Base-by-base conservation (phyloP, 2,888 invertebrate species). In the Endomychus coccineus region DNA sequence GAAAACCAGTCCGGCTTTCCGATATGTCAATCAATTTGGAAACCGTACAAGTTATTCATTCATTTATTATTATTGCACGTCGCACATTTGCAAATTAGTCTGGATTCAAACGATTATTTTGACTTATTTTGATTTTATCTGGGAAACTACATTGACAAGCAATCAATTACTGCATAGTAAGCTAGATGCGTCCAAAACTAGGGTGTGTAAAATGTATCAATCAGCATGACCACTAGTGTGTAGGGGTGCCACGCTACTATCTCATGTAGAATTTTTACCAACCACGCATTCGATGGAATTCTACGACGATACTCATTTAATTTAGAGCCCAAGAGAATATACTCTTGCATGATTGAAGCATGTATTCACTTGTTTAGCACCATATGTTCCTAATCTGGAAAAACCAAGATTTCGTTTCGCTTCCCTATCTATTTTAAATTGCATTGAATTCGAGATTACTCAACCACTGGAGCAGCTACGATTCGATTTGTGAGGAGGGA, bases 351-450 rank as follows among this genome's bases (percentile, higher is more conserved):
- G 21, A 19, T 19, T 19, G n/a, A 19, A 19, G 21, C 6, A 7
- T 19, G 45, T 44, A 49, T 47, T 46, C 43, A 39, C 42, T 49
- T 49, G 46, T 49, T 47, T 45, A 40, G 31, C 27, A 21, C 49
- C 49, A 49, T 49, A 49, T 49, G 49, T 37, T 43, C 21, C 6
- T n/a, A 19, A 19, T 19, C 21, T 19, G n/a, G 6, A 6, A n/a
- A 19, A n/a, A n/a, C n/a, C n/a, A n/a, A n/a, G n/a, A n/a, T n/a
- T n/a, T n/a, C n/a, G n/a, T n/a, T n/a, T n/a, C n/a, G n/a, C n/a
- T n/a, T n/a, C n/a, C n/a, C n/a, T n/a, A n/a, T n/a, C n/a, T n/a
- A n/a, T n/a, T n/a, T n/a, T n/a, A n/a, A n/a, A n/a, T n/a, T n/a
- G n/a, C n/a, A n/a, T n/a, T n/a, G n/a, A n/a, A n/a, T n/a, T n/a